A percentile compares a stretch with the other conserved stretches of the same genome.
Evolutionary conservation across 1,140 invertebrate genomes (phyloP).

Genomic region (Danaus melanippus): DNA sequence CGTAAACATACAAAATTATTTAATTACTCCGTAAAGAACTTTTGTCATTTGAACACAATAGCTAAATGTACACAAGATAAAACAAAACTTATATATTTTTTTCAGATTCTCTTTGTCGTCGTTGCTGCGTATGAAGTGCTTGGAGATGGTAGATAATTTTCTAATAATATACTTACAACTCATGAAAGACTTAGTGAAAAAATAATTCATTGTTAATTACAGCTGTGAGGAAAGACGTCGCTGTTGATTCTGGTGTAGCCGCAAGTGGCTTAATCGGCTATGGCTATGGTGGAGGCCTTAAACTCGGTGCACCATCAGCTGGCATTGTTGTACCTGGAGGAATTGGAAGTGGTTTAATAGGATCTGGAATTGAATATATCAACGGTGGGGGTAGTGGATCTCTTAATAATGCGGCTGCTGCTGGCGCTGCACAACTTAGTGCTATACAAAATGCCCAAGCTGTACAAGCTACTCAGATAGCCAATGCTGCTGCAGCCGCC

Average conservation of each 20-base stretch:
- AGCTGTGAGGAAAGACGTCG: constrained; percentile 32
- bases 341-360: constrained; percentile 20
- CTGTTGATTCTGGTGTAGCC: constrained; percentile 34
- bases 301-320: constrained; percentile 17
- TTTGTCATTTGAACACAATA: no score
- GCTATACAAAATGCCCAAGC: constrained; percentile 65
- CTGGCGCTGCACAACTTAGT: constrained; percentile 52
- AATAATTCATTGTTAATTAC: constrained; percentile 5
- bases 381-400: constrained; percentile 25
- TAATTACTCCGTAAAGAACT: no score
- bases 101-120: constrained; percentile 63
- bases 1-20: constrained; percentile 11
- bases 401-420: constrained; percentile 52
- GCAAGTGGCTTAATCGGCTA: constrained; percentile 31
- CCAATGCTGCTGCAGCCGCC: constrained; percentile 51
- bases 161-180: no score
- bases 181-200: no score
- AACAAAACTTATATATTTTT: constrained; percentile 10
- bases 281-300: constrained; percentile 11
- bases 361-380: constrained; percentile 12
- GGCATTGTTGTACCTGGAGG: constrained; percentile 10
- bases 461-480: constrained; percentile 52
- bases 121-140: constrained; percentile 54
- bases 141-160: constrained; percentile 36
- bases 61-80: no score